phyloP scores from a whole-genome alignment of 2,888 invertebrate genomes.

The Pasiphila rectangulata region DNA sequence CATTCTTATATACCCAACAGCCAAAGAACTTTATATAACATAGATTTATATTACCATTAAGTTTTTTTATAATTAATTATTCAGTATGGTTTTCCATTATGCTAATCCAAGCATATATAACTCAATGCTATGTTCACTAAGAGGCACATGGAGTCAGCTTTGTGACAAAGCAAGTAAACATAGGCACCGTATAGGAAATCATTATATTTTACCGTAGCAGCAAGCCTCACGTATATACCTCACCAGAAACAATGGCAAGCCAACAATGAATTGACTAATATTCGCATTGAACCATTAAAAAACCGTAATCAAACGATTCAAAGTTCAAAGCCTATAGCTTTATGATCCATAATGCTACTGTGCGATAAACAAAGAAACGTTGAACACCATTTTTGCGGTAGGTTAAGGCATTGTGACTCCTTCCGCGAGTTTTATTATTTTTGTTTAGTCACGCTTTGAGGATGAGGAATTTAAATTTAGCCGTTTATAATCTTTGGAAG shows the following conservation, averaged over 20 bases:
- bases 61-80: too few relatives aligned
- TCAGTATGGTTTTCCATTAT: too few relatives aligned
- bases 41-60: not conserved
- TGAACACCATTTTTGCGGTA: slow-evolving; percentile 65
- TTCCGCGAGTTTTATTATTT: slow-evolving; percentile 44
- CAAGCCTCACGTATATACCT: slow-evolving; percentile 21
- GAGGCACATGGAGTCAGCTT: slow-evolving; percentile 1
- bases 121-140: not conserved
- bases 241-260: slow-evolving; percentile 41
- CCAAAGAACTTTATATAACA: not conserved
- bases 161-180: not conserved
- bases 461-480: too few relatives aligned
- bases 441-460: slow-evolving; percentile 39
- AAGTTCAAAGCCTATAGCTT: slow-evolving; percentile 67
- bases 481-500: too few relatives aligned
- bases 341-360: slow-evolving; percentile 58
- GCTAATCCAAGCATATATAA: not conserved
- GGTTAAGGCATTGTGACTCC: slow-evolving; percentile 63
- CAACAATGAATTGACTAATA: slow-evolving; percentile 63
- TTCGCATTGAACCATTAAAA: slow-evolving; percentile 67
- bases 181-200: slow-evolving; percentile 20
- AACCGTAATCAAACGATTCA: slow-evolving; percentile 71
- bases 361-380: slow-evolving; percentile 76
- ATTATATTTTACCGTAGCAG: slow-evolving; percentile 34
- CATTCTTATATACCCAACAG: not conserved